A percentile compares a stretch with the other conserved stretches of the same genome.
Conservation (phyloP, 2,797 vertebrate genomes). For the Hephaestus fuliginosus region DNA sequence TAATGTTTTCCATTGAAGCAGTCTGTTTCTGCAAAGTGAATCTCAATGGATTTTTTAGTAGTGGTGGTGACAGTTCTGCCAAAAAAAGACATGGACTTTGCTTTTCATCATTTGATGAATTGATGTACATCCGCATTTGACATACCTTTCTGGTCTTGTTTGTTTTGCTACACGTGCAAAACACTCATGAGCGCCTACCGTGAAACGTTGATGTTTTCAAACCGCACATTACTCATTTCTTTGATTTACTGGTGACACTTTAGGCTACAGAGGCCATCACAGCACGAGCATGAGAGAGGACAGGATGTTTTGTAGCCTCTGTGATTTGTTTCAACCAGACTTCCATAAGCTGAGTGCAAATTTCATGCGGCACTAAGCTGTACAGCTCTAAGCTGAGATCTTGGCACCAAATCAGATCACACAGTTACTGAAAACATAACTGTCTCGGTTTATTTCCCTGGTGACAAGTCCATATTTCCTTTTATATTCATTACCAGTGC, state of each 20-base stretch:
- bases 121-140: not conserved
- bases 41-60: not conserved
- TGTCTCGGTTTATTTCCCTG: conserved; percentile 42
- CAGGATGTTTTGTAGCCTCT: conserved; percentile 26
- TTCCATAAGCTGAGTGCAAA: conserved; percentile 43
- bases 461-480: conserved; percentile 48
- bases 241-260: conserved; percentile 22
- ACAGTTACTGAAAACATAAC: conserved; percentile 59
- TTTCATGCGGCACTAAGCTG: conserved; percentile 39
- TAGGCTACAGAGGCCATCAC: not conserved
- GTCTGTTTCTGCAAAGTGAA: not conserved
- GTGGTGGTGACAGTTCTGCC: not conserved
- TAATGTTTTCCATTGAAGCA: not conserved
- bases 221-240: not conserved
- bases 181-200: not conserved
- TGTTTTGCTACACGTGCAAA: not conserved
- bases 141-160: not conserved
- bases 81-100: not conserved
- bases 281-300: conserved; percentile 4
- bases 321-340: conserved; percentile 47
- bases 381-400: conserved; percentile 56
- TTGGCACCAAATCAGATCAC: conserved; percentile 59
- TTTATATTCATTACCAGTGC: conserved; percentile 36
- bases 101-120: not conserved
- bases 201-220: not conserved